phyloP scores from a whole-genome alignment of 2,797 vertebrate species.

The Orientallactaga sibirica region DNA sequence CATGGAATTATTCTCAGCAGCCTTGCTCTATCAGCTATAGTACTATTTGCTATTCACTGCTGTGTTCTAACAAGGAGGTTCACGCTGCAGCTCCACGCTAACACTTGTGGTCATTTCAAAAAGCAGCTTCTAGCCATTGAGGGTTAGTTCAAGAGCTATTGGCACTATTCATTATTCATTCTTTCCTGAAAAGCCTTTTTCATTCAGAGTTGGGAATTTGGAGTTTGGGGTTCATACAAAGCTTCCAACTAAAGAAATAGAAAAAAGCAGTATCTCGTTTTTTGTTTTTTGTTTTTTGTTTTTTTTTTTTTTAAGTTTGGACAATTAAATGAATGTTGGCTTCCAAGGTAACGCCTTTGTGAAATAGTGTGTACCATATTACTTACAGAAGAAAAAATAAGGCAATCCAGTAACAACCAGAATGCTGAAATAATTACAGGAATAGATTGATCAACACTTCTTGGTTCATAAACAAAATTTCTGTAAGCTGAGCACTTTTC shows the following conservation, averaged over 20 bases:
- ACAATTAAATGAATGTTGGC: conserved; percentile 41
- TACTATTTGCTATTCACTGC: not conserved
- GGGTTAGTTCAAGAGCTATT: conserved; percentile 6
- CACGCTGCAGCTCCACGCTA: not conserved
- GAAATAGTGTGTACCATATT: conserved; percentile 46
- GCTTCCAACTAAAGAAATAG: conserved; percentile 33
- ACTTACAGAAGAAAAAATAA: conserved; percentile 58
- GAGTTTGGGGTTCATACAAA: conserved; percentile 36
- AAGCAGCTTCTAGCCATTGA: conserved; percentile 21
- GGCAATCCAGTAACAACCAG: not conserved
- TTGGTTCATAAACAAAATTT: conserved; percentile 14
- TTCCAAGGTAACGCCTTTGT: conserved; percentile 33
- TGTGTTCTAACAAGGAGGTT: not conserved
- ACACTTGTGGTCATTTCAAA: conserved; percentile 15
- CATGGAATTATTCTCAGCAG: not conserved
- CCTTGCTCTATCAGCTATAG: not conserved
- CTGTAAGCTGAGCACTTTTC: not conserved
- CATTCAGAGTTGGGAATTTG: conserved; percentile 59
- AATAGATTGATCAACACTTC: not conserved
- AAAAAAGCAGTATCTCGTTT: not conserved
- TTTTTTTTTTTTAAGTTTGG: not conserved
- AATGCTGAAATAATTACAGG: conserved; percentile 29
- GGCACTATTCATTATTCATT: conserved; percentile 48
- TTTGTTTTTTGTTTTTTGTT: not conserved
- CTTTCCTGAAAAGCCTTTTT: conserved; percentile 56